Percentiles rank a stretch among this genome's conserved stretches.
phyloP scores from a whole-genome alignment of 1,140 invertebrate genomes.

The Drosophila asahinai region DNA sequence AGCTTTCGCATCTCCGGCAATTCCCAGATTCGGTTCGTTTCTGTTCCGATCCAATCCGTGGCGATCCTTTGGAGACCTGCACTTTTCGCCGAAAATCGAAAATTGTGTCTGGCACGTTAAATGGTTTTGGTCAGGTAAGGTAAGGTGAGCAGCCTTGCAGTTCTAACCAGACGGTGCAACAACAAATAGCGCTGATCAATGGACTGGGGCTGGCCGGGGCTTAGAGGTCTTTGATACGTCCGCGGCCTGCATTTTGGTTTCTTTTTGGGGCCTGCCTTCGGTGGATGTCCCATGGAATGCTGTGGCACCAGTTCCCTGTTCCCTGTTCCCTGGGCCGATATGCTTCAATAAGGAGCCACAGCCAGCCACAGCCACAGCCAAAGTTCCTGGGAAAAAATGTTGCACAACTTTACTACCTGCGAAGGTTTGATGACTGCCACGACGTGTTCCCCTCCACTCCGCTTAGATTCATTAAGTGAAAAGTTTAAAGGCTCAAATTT shows the following conservation, averaged over 20 bases:
- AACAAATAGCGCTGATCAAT: conserved; percentile 79
- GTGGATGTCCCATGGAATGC: conserved; percentile 83
- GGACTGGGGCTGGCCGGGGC: conserved; percentile 40
- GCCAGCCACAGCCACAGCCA: conserved; percentile 41
- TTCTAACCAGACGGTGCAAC: conserved; percentile 81
- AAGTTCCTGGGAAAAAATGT: conserved; percentile 84
- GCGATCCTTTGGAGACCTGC: conserved; percentile 52
- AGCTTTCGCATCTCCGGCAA: conserved; percentile 60
- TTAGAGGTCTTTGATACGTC: conserved; percentile 79
- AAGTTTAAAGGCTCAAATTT: conserved; percentile 81
- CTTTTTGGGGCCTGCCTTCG: conserved; percentile 43
- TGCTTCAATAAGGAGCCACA: conserved; percentile 74
- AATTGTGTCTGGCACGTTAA: conserved; percentile 84
- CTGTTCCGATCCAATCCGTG: too few species aligned
- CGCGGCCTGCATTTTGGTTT: conserved; percentile 63
- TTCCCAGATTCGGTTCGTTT: not conserved
- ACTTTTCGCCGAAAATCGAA: conserved; percentile 83
- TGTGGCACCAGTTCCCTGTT: conserved; percentile 72
- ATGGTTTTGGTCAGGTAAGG: conserved; percentile 71
- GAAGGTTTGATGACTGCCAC: conserved; percentile 52
- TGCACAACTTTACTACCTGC: conserved; percentile 81
- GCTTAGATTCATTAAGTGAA: conserved; percentile 83
- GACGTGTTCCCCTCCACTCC: conserved; percentile 49
- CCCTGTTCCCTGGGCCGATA: conserved; percentile 66
- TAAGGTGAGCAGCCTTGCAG: conserved; percentile 49